Evolutionary conservation across 2,797 vertebrate genomes (phyloP), one percentile per base, ranked within the genome.

Genomic region (Bufotes viridis): DNA sequence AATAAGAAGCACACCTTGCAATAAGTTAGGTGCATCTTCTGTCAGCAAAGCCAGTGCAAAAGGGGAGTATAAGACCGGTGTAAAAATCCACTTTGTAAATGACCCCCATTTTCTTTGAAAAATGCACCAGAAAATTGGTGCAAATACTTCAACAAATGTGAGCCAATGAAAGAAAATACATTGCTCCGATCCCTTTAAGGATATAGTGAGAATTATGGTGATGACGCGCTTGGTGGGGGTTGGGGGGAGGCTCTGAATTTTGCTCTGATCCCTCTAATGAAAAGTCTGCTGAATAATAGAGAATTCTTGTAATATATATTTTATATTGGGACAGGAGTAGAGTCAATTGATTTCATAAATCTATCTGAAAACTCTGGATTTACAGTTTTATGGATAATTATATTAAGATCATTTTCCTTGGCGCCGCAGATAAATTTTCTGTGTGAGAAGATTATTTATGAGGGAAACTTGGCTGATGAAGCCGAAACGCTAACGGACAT

Each of bases 361-460:
- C 87, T 34, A 61, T 63, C 82, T 49, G 24, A 78, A 26, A 65
- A 82, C 70, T 55, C 61, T 11, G 70, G 69, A 88, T 79, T 84
- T 88, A 84, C 65, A 78, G 63, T 79, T 88, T 88, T 72, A 84
- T 78, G 82, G 87, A 88, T 88, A 84, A 88, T 88, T 88, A 79
- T 70, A 84, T 78, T 76, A 84, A 70, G 57, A 88, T 84, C 20
- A 88, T 88, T 84, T 88, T 84, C 1, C 63, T 88, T 58, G 81
- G 63, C 61, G 29, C 61, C 72, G 12, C 26, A 60, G 74, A 88
- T 79, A 15, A 78, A 78, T 88, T 88, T 69, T 81, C 20, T 29
- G 49, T 88, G 51, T 58, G 29, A 26, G 53, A 60, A 70, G 26
- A 70, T 70, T 69, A 84, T 88, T 88, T 84, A 88, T 72, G 70